phyloP scores from a whole-genome alignment of 2,113 vertebrate genomes.

The Turdus rufiventris region DNA sequence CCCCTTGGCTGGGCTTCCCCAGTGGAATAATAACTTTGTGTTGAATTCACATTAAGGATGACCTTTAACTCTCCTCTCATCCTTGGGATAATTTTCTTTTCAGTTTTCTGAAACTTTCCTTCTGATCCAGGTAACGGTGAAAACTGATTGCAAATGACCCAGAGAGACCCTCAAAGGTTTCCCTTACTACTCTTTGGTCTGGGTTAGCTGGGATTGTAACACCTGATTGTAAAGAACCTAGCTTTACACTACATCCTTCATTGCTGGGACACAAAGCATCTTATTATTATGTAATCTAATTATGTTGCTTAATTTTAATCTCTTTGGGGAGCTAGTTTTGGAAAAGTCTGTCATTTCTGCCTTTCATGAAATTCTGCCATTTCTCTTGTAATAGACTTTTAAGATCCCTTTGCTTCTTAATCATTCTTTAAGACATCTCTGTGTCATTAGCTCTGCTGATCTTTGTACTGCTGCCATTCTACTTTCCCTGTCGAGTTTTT shows the following conservation, averaged over 20 bases:
- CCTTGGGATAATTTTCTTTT: background rate
- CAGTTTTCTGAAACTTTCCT: background rate
- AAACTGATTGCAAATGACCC: background rate
- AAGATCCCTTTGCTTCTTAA: background rate
- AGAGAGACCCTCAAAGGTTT: background rate
- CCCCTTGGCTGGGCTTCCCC: fast-evolving
- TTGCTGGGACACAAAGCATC: background rate
- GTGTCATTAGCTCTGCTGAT: background rate
- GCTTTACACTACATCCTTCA: background rate
- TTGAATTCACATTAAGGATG: background rate
- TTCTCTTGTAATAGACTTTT: background rate
- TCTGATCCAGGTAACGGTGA: background rate
- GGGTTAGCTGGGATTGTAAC: background rate
- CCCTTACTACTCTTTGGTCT: background rate
- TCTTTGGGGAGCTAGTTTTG: background rate
- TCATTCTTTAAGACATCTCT: background rate
- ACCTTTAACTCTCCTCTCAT: background rate
- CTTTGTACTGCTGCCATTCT: background rate
- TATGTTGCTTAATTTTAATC: background rate
- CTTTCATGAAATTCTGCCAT: background rate
- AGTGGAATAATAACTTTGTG: background rate
- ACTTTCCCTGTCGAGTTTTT: background rate
- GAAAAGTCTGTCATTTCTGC: background rate
- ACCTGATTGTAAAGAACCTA: background rate
- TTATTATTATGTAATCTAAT: background rate